Evolutionary conservation across 2,888 invertebrate genomes (phyloP).

Genomic region (Tridacna gigas): DNA sequence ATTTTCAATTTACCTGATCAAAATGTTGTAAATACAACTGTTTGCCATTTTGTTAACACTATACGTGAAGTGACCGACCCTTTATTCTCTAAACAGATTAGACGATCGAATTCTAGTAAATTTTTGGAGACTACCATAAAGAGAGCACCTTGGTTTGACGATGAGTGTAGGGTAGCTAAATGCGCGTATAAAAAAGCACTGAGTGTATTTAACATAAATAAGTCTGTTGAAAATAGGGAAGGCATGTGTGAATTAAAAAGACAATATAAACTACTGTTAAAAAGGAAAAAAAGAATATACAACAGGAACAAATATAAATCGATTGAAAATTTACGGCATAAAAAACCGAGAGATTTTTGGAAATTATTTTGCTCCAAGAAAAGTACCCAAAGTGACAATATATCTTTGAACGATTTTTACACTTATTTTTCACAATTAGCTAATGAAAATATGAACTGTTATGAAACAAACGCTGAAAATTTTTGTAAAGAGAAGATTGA

Average conservation of each 20-base stretch:
- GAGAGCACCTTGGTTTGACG: constrained; percentile 2
- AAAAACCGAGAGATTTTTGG: constrained; percentile 29
- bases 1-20: not conserved
- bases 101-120: not conserved
- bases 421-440: constrained; percentile 1
- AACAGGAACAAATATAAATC: not conserved
- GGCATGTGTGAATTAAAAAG: not conserved
- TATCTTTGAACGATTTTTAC: not conserved
- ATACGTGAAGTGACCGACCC: not conserved
- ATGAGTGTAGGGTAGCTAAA: constrained; percentile 1
- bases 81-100: not conserved
- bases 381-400: not conserved
- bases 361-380: constrained; percentile 25
- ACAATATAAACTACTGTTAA: not conserved
- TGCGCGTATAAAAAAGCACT: not conserved
- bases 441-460: not conserved
- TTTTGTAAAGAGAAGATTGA: not conserved
- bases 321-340: constrained; percentile 7
- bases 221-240: not conserved
- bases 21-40: not conserved
- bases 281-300: not conserved
- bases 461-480: not conserved
- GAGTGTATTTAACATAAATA: not conserved
- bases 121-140: not conserved
- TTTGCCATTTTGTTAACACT: not conserved